Conservation (phyloP, 1,140 invertebrate genomes). For the Gerris buenoi region DNA sequence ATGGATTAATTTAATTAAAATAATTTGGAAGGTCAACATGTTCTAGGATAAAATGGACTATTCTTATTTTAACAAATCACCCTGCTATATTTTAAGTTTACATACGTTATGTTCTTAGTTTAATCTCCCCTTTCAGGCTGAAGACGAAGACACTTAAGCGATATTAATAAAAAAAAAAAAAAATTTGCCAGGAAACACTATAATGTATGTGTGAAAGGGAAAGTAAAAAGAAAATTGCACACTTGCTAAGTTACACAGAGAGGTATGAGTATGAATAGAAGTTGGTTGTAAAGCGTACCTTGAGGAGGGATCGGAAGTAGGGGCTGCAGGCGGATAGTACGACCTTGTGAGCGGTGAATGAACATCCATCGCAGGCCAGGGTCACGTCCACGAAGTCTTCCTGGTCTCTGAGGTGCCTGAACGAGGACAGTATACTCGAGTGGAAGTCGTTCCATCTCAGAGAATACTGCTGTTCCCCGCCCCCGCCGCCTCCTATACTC, state of each 20-base stretch:
- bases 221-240: too few species aligned
- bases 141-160: too few species aligned
- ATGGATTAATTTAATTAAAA: too few species aligned
- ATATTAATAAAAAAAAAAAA: too few species aligned
- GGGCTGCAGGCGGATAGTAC: conserved; percentile 83
- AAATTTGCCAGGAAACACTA: too few species aligned
- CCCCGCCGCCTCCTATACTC: conserved; percentile 38
- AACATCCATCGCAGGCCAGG: conserved; percentile 73
- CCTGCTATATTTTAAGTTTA: too few species aligned
- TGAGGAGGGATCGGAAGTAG: conserved; percentile 74
- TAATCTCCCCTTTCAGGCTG: too few species aligned
- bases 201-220: neutral
- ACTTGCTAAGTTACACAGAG: neutral
- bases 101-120: too few species aligned
- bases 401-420: conserved; percentile 66
- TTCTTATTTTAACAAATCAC: too few species aligned
- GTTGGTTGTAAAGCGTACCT: conserved; percentile 33
- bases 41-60: too few species aligned
- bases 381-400: conserved; percentile 85
- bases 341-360: conserved; percentile 72
- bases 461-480: conserved; percentile 72
- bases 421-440: conserved; percentile 71
- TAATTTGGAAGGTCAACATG: too few species aligned
- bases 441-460: conserved; percentile 88
- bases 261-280: neutral